phyloP scores from a whole-genome alignment of 2,113 vertebrate species.

The Todiramphus chloris region DNA sequence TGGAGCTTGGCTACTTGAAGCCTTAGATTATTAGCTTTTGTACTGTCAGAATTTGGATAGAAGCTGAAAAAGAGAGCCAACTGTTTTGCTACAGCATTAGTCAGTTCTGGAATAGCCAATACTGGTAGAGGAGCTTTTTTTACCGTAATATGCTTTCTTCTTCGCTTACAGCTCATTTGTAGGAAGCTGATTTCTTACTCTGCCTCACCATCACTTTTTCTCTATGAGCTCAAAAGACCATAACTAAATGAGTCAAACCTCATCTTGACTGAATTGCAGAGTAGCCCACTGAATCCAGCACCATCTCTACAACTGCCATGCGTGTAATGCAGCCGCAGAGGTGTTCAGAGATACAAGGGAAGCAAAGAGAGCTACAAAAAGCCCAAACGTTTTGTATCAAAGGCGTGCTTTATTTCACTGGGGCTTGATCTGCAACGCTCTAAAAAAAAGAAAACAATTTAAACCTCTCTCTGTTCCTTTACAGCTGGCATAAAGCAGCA shows the following conservation, averaged over 20 bases:
- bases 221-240: conserved; percentile 37
- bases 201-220: conserved; percentile 65
- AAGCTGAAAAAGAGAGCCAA: neutral
- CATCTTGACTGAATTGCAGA: conserved; percentile 43
- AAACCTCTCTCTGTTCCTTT: neutral
- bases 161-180: conserved; percentile 64
- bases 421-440: neutral
- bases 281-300: neutral
- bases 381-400: neutral
- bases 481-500: neutral
- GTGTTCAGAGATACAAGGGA: neutral
- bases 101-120: conserved; percentile 61
- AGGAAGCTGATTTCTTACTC: conserved; percentile 22
- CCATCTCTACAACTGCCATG: neutral
- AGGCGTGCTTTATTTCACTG: neutral
- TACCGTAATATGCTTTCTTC: conserved; percentile 51
- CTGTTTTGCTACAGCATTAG: conserved; percentile 46
- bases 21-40: neutral
- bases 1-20: neutral
- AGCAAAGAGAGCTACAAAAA: neutral
- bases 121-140: conserved; percentile 38
- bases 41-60: neutral
- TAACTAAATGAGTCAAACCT: conserved; percentile 55
- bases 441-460: neutral
- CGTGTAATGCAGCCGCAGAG: neutral